A percentile compares a stretch with the other conserved stretches of the same genome.
phyloP scores from a whole-genome alignment of 2,113 vertebrate species.

The Lophura nycthemera region DNA sequence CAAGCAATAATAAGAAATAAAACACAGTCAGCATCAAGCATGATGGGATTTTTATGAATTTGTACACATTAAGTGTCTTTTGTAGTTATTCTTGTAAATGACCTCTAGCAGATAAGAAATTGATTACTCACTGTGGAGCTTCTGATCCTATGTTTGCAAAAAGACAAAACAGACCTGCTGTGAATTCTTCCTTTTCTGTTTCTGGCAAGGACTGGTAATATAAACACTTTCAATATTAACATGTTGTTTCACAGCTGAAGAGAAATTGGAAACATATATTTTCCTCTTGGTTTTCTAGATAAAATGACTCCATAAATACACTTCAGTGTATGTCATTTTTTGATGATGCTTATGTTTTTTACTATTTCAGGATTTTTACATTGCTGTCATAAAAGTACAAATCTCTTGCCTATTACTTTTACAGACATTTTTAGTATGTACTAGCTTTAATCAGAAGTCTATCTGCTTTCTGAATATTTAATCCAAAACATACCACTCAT shows the following conservation, averaged over 20 bases:
- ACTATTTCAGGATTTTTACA: not conserved
- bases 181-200: not conserved
- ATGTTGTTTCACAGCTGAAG: not conserved
- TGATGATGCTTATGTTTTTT: not conserved
- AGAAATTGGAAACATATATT: not conserved
- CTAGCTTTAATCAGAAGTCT: not conserved
- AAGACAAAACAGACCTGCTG: not conserved
- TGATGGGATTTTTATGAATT: conserved; percentile 15
- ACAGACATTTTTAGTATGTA: not conserved
- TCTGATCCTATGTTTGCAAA: not conserved
- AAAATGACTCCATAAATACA: not conserved
- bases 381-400: not conserved
- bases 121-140: not conserved
- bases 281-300: not conserved
- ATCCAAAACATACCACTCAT: not conserved
- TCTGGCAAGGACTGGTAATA: not conserved
- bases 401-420: not conserved
- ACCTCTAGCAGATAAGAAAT: not conserved
- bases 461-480: not conserved
- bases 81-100: conserved; percentile 5
- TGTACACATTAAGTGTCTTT: conserved; percentile 1
- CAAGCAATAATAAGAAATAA: not conserved
- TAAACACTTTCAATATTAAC: not conserved
- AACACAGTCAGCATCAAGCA: not conserved
- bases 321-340: not conserved